These are phyloP conservation scores for Hiodon tergisus DNA, from an alignment of 2,113 vertebrate genomes.

Conservation along the genomic window DNA sequence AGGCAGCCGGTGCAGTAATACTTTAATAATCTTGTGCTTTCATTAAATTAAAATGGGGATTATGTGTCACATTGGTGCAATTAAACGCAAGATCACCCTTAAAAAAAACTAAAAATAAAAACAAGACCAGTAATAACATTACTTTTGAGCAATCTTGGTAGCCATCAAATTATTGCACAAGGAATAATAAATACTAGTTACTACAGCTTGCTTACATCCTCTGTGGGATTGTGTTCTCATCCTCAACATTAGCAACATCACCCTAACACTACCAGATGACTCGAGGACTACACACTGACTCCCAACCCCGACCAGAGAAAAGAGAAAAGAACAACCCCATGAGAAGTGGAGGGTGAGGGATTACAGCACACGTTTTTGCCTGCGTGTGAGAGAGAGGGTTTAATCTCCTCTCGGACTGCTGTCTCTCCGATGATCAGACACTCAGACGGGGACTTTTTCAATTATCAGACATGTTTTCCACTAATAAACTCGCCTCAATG, in stretches of 20 bases:
- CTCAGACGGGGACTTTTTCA: conserved; percentile 66
- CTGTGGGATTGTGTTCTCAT: conserved; percentile 56
- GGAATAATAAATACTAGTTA: conserved; percentile 60
- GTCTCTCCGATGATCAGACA: conserved; percentile 52
- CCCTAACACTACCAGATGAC: background rate
- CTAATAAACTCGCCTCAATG: conserved; percentile 77
- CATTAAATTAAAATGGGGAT: conserved; percentile 65
- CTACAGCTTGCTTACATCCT: conserved; percentile 54
- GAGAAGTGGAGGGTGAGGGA: conserved; percentile 30
- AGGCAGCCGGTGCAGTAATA: conserved; percentile 49
- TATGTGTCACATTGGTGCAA: conserved; percentile 70
- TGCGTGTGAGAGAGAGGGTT: conserved; percentile 12
- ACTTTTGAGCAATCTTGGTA: conserved; percentile 68
- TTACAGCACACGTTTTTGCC: conserved; percentile 2
- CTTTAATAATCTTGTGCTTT: conserved; percentile 71
- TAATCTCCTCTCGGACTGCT: conserved; percentile 62
- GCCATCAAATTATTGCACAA: conserved; percentile 62
- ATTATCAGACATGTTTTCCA: conserved; percentile 72
- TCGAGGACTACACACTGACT: background rate
- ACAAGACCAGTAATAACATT: conserved; percentile 62
- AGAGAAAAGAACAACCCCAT: conserved; percentile 12
- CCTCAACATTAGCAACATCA: conserved; percentile 29
- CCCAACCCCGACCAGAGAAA: background rate
- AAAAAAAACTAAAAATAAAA: conserved; percentile 25
- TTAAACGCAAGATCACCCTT: conserved; percentile 64